Evolutionary conservation across 2,797 vertebrate species (phyloP).

Genomic region (Botia kubotai): DNA sequence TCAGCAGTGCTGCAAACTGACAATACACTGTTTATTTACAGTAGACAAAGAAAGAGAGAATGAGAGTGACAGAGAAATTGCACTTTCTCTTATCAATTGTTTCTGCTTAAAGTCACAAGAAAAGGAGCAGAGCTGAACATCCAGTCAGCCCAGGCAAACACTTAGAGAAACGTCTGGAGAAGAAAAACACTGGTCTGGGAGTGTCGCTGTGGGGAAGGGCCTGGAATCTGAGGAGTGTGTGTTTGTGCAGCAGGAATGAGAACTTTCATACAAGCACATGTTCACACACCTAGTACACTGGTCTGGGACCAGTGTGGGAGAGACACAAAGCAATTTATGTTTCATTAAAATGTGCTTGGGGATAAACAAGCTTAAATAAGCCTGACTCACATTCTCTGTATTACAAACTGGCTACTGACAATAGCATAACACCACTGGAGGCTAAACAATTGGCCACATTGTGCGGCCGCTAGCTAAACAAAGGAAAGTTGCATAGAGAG

Average conservation of each 20-base stretch:
- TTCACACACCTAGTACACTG: neutral
- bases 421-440: constrained; percentile 69
- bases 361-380: constrained; percentile 63
- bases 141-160: constrained; percentile 10
- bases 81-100: constrained; percentile 7
- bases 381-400: constrained; percentile 62
- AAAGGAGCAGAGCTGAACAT: constrained; percentile 5
- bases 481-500: constrained; percentile 67
- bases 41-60: neutral
- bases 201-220: constrained; percentile 51
- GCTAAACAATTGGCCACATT: constrained; percentile 71
- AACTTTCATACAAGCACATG: constrained; percentile 38
- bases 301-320: constrained; percentile 18
- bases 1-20: constrained; percentile 47
- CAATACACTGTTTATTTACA: constrained; percentile 56
- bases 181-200: constrained; percentile 76
- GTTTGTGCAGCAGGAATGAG: constrained; percentile 63
- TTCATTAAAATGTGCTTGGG: constrained; percentile 31
- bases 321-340: constrained; percentile 43
- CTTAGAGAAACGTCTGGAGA: constrained; percentile 51
- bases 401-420: constrained; percentile 47
- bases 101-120: constrained; percentile 47
- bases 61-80: constrained; percentile 57
- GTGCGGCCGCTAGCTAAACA: constrained; percentile 72
- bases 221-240: constrained; percentile 66